Conservation (phyloP, 2,888 invertebrate genomes). For the Himalopsyche anomala region DNA sequence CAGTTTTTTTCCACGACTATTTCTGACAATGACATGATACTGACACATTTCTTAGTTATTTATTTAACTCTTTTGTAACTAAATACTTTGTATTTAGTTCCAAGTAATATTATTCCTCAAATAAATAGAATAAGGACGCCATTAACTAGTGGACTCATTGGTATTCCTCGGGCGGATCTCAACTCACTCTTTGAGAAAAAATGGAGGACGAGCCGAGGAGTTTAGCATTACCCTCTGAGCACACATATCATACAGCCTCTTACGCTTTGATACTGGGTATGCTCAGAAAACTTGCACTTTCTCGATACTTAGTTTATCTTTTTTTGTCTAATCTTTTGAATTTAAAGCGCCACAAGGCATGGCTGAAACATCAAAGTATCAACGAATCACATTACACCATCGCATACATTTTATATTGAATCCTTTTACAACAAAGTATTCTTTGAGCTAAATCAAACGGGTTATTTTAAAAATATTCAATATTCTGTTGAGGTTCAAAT, state of each 20-base stretch:
- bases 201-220: constrained; percentile 12
- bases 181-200: constrained; percentile 16
- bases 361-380: background rate
- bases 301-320: background rate
- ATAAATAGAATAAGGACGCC: background rate
- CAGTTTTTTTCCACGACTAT: no score
- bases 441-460: no score
- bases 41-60: no score
- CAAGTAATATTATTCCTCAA: no score
- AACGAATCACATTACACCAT: background rate
- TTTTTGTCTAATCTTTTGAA: constrained; percentile 30
- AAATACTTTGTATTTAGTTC: no score
- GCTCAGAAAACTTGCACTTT: constrained; percentile 31
- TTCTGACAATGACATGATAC: no score
- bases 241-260: constrained; percentile 28
- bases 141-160: background rate
- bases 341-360: background rate
- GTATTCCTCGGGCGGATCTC: constrained; percentile 8
- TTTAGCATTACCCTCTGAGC: constrained; percentile 36
- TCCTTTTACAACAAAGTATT: no score
- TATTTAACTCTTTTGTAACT: no score
- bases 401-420: no score
- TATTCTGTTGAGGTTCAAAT: no score
- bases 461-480: no score
- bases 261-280: constrained; percentile 4